Conservation (phyloP, 1,140 invertebrate species). For the Hycleus cichorii region DNA sequence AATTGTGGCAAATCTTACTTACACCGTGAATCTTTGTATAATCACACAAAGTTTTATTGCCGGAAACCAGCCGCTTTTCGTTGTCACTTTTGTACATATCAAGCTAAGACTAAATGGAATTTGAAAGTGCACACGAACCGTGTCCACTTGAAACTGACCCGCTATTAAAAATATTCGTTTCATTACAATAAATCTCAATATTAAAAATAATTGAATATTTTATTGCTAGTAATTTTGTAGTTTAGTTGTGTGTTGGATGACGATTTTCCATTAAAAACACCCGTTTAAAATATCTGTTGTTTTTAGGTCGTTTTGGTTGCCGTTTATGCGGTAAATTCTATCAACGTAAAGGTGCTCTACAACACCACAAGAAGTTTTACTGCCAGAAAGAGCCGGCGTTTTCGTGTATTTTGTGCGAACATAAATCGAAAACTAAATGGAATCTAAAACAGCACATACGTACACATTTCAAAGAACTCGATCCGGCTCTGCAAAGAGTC, state of each 20-base stretch:
- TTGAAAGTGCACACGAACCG: conserved; percentile 38
- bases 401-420: conserved; percentile 45
- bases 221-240: no score
- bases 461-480: conserved; percentile 1
- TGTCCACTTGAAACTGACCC: conserved; percentile 12
- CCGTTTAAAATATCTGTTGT: background rate
- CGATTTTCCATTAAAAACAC: background rate
- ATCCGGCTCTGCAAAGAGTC: background rate
- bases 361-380: conserved; percentile 51
- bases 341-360: conserved; percentile 3
- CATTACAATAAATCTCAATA: no score
- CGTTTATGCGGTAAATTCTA: conserved; percentile 15
- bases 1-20: conserved; percentile 18
- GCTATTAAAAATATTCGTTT: background rate
- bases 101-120: conserved; percentile 42
- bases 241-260: no score
- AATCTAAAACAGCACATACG: conserved; percentile 38
- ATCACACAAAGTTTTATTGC: conserved; percentile 57
- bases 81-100: conserved; percentile 8
- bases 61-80: conserved; percentile 52
- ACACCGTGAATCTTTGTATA: conserved; percentile 3
- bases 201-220: no score
- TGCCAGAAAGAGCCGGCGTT: conserved; percentile 57
- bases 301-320: conserved; percentile 2
- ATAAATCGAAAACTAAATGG: conserved; percentile 31